Evolutionary conservation across 2,888 invertebrate species (phyloP).

Genomic region (Eubasilissa splendida): DNA sequence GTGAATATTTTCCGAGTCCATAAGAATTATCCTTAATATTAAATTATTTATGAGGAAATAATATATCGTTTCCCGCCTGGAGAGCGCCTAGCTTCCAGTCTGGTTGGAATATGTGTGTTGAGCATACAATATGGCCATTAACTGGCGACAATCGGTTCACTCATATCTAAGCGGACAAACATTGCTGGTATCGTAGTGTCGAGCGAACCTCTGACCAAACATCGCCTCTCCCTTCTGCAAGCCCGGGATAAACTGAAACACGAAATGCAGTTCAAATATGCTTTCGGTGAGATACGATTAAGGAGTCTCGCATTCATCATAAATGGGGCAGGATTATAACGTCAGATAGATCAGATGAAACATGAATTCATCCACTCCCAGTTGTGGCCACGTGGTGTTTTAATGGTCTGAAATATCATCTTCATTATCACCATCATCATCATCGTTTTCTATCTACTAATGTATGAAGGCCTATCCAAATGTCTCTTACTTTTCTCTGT

Average conservation of each 20-base stretch:
- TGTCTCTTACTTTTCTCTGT: too few species aligned
- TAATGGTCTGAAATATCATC: too few species aligned
- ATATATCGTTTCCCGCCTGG: background rate
- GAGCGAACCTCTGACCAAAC: conserved; percentile 4
- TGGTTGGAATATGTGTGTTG: conserved; percentile 1
- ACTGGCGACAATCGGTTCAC: conserved; percentile 20
- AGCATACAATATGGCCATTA: conserved; percentile 29
- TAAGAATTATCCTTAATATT: background rate
- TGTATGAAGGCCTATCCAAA: too few species aligned
- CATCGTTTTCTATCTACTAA: too few species aligned
- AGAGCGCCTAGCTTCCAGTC: background rate
- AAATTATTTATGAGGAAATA: too few species aligned
- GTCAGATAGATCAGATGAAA: too few species aligned
- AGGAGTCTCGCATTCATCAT: too few species aligned
- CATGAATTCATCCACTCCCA: too few species aligned
- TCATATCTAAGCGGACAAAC: conserved; percentile 20
- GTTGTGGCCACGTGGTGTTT: too few species aligned
- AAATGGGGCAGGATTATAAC: too few species aligned
- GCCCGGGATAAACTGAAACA: background rate
- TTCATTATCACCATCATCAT: too few species aligned
- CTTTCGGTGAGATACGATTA: too few species aligned
- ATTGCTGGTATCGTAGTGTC: background rate
- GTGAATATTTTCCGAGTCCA: background rate
- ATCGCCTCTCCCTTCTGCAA: background rate
- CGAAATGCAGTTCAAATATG: background rate